These are phyloP conservation scores for Apus apus DNA, from an alignment of 2,113 vertebrate species.

Conservation along the genomic window DNA sequence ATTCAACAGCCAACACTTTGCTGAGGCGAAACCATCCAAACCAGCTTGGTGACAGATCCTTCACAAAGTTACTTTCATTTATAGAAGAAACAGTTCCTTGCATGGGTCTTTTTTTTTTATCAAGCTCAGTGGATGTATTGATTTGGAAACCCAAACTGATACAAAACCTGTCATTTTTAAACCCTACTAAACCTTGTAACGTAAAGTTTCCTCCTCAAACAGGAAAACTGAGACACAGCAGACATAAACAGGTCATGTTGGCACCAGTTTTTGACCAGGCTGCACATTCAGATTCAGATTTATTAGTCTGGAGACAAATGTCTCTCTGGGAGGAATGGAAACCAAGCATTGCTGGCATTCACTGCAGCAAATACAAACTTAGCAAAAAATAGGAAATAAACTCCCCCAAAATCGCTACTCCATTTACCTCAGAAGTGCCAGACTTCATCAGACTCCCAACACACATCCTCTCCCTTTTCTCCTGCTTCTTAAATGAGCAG, in stretches of 20 bases:
- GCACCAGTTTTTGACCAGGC: neutral
- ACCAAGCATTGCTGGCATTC: slow-evolving; percentile 10
- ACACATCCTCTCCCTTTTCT: neutral
- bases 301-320: slow-evolving; percentile 39
- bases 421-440: neutral
- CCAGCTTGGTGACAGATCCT: neutral
- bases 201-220: neutral
- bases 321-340: slow-evolving; percentile 15
- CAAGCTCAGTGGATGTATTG: neutral
- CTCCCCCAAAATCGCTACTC: neutral
- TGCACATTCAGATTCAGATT: neutral
- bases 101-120: neutral
- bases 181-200: neutral
- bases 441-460: neutral
- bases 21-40: neutral
- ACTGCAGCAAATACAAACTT: neutral
- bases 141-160: neutral
- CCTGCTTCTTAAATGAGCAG: neutral
- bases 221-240: neutral
- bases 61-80: neutral
- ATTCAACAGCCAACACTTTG: neutral
- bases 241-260: neutral
- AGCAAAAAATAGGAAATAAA: neutral
- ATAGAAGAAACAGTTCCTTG: neutral
- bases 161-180: neutral